Conservation (phyloP, 2,113 vertebrate genomes). For the Marmota flaviventris region DNA sequence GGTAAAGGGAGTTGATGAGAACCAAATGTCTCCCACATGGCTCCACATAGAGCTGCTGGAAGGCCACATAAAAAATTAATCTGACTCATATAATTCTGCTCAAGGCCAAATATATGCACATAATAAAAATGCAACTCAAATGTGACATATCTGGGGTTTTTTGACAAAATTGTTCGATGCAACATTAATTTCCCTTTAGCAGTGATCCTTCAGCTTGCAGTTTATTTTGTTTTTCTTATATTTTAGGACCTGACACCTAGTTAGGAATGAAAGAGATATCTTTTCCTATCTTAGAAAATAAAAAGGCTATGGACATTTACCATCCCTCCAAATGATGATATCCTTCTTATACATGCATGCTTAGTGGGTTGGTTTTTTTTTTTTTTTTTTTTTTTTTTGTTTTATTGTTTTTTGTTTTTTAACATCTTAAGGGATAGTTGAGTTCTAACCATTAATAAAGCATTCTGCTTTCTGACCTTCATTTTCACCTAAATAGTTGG, state of each 20-base stretch:
- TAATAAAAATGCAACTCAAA: constrained; percentile 71
- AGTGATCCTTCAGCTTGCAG: not conserved
- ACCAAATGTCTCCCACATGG: constrained; percentile 77
- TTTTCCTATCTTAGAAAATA: constrained; percentile 32
- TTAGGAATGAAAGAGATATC: not conserved
- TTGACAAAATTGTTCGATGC: constrained; percentile 50
- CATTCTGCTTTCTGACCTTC: not conserved
- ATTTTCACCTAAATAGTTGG: not conserved
- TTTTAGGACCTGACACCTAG: not conserved
- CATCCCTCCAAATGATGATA: not conserved
- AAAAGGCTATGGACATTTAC: constrained; percentile 35
- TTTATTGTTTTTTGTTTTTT: not conserved
- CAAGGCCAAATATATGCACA: constrained; percentile 69
- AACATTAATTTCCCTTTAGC: constrained; percentile 58
- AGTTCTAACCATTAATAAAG: not conserved
- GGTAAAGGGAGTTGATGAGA: constrained; percentile 71
- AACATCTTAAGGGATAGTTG: not conserved
- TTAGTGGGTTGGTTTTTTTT: not conserved
- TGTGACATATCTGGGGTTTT: constrained; percentile 57
- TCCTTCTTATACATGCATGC: not conserved
- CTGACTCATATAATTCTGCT: constrained; percentile 67
- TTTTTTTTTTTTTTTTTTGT: not conserved
- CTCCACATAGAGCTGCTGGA: constrained; percentile 7
- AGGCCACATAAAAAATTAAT: constrained; percentile 67
- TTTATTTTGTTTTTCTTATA: not conserved